These are phyloP conservation scores for Galerucella nymphaeae DNA, from an alignment of 2,888 invertebrate genomes.

Conservation along the genomic window DNA sequence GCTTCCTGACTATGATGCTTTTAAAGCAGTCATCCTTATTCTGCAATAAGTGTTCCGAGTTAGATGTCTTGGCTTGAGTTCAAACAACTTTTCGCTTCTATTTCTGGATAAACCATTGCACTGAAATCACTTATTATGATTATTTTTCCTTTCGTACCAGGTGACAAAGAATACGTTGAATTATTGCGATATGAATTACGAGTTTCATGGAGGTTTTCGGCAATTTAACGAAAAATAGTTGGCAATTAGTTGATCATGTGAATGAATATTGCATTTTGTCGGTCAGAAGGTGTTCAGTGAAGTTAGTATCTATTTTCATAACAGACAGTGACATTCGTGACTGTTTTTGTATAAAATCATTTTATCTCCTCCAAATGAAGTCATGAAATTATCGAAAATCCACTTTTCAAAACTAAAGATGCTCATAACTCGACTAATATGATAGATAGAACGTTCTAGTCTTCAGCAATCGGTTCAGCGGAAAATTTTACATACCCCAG, in stretches of 20 bases:
- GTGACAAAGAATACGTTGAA: slow-evolving; percentile 38
- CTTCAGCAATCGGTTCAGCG: too few relatives aligned
- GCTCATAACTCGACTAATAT: too few relatives aligned
- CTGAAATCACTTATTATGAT: slow-evolving; percentile 45
- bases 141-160: slow-evolving; percentile 32
- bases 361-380: too few relatives aligned
- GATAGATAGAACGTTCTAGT: too few relatives aligned
- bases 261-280: too few relatives aligned
- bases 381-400: too few relatives aligned
- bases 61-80: slow-evolving; percentile 48
- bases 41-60: slow-evolving; percentile 33
- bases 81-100: slow-evolving; percentile 49
- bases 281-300: neutral
- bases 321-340: too few relatives aligned
- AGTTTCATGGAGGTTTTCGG: neutral
- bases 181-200: slow-evolving; percentile 16
- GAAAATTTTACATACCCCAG: too few relatives aligned
- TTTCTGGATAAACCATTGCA: slow-evolving; percentile 43
- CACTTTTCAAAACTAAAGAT: too few relatives aligned
- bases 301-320: too few relatives aligned
- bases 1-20: slow-evolving; percentile 8
- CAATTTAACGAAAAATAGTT: slow-evolving; percentile 9
- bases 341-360: too few relatives aligned
- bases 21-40: slow-evolving; percentile 27
- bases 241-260: neutral